These are phyloP conservation scores for Meloe dianella DNA, from an alignment of 2,888 invertebrate species.

Conservation along the genomic window DNA sequence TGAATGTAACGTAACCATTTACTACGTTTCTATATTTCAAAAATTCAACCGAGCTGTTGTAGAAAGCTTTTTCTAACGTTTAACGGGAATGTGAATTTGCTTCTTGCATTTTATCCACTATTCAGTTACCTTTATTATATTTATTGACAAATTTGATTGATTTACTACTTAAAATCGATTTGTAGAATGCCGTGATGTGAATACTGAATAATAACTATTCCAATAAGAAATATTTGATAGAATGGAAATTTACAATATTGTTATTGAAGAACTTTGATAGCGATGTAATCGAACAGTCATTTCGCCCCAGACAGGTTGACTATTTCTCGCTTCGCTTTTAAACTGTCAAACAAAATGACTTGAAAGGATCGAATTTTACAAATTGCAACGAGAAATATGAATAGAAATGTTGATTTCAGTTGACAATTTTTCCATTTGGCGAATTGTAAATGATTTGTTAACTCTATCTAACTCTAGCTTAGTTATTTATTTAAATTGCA, in stretches of 20 bases:
- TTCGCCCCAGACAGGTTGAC: conserved; percentile 2
- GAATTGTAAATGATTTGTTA: background rate
- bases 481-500: background rate
- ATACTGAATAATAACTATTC: background rate
- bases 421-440: conserved; percentile 4
- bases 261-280: background rate
- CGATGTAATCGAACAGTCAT: conserved; percentile 1
- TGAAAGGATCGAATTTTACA: background rate
- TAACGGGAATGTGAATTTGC: background rate
- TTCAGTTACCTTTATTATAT: background rate
- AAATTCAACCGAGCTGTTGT: conserved; percentile 10
- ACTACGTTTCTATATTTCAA: background rate
- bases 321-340: conserved; percentile 11
- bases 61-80: background rate
- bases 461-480: background rate
- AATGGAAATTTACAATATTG: conserved; percentile 3
- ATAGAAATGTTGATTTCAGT: conserved; percentile 8
- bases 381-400: background rate
- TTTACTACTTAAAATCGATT: background rate
- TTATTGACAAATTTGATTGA: conserved; percentile 11
- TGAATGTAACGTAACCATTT: conserved; percentile 8
- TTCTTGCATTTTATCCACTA: background rate
- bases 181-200: background rate
- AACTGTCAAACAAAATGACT: conserved; percentile 11
- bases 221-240: background rate